These are phyloP conservation scores for Gastrophysa polygoni DNA, from an alignment of 2,888 invertebrate genomes.

Conservation along the genomic window DNA sequence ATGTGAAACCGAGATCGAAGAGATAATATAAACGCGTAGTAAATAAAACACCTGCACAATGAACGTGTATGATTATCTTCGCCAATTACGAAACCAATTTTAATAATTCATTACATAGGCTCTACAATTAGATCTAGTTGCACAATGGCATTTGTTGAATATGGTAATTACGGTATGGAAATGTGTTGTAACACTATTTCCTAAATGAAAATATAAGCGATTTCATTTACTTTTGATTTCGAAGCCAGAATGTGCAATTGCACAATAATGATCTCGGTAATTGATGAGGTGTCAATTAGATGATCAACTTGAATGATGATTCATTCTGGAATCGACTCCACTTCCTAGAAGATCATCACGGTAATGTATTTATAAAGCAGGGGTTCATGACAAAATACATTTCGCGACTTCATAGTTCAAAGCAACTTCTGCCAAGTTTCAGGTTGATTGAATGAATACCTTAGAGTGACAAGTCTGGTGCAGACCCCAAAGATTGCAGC, in stretches of 20 bases:
- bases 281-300: background rate
- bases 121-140: conserved; percentile 39
- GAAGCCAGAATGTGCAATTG: background rate
- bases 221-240: conserved; percentile 2
- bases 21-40: conserved; percentile 12
- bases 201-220: conserved; percentile 18
- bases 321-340: too few species aligned
- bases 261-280: background rate
- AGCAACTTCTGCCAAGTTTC: too few species aligned
- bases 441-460: too few species aligned
- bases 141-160: conserved; percentile 35
- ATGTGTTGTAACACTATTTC: conserved; percentile 31
- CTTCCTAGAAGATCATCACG: too few species aligned
- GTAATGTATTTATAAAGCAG: too few species aligned
- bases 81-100: conserved; percentile 33
- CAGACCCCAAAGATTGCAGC: too few species aligned
- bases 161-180: conserved; percentile 33
- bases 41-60: conserved; percentile 15
- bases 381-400: too few species aligned
- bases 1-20: background rate
- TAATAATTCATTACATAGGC: conserved; percentile 39
- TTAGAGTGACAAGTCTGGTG: too few species aligned
- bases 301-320: too few species aligned
- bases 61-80: conserved; percentile 25
- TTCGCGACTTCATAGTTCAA: too few species aligned